phyloP scores from a whole-genome alignment of 1,140 invertebrate genomes.

The Phenacoccus solenopsis region DNA sequence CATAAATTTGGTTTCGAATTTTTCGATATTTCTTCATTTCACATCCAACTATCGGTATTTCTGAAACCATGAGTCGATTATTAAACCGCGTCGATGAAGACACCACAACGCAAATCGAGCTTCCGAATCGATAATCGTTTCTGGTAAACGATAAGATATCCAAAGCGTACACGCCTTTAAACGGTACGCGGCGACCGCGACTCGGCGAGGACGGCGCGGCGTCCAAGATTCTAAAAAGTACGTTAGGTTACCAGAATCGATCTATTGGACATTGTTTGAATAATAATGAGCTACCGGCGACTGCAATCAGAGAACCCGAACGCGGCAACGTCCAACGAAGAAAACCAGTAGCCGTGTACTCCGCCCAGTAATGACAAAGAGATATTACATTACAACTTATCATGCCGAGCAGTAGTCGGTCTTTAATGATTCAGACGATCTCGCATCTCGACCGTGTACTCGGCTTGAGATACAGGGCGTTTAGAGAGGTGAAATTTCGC shows the following conservation, averaged over 20 bases:
- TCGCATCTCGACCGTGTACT: neutral
- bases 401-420: neutral
- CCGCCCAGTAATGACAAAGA: slow-evolving; percentile 14
- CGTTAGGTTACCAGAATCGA: neutral
- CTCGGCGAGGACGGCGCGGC: too few species aligned
- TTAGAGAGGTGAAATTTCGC: neutral
- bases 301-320: neutral
- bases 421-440: slow-evolving; percentile 2
- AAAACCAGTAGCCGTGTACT: slow-evolving; percentile 16
- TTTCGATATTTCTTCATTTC: too few species aligned
- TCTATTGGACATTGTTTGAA: slow-evolving; percentile 2
- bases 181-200: too few species aligned
- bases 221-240: neutral
- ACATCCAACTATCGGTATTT: too few species aligned
- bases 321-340: neutral
- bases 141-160: neutral
- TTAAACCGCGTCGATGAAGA: too few species aligned
- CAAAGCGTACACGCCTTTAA: neutral
- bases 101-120: too few species aligned
- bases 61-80: too few species aligned
- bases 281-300: slow-evolving; percentile 1
- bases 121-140: neutral
- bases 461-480: neutral
- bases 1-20: too few species aligned
- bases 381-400: slow-evolving; percentile 16